phyloP scores from a whole-genome alignment of 1,140 invertebrate species.

The Gerris buenoi region DNA sequence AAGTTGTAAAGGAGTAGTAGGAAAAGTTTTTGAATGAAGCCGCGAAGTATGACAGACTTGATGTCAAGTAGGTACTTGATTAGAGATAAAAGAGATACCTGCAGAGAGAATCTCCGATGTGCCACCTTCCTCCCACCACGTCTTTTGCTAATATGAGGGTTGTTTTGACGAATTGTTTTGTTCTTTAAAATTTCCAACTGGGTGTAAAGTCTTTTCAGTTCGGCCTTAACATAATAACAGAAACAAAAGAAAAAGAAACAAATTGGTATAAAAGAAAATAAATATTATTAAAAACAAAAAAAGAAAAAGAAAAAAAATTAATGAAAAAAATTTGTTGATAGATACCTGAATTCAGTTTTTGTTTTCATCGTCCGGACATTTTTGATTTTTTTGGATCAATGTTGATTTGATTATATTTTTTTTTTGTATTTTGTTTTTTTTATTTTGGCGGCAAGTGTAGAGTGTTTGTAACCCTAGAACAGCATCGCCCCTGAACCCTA shows the following conservation, averaged over 20 bases:
- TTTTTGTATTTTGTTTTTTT: too few species aligned
- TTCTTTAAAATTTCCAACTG: slow-evolving; percentile 74
- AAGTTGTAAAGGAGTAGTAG: background rate
- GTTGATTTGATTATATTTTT: background rate
- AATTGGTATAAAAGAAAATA: background rate
- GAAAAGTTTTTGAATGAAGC: background rate
- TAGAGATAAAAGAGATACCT: slow-evolving; percentile 36
- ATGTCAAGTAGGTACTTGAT: background rate
- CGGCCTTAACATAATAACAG: slow-evolving; percentile 42
- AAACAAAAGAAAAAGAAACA: too few species aligned
- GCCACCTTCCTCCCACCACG: slow-evolving; percentile 80
- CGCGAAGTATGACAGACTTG: background rate
- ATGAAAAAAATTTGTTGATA: background rate
- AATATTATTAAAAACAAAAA: background rate
- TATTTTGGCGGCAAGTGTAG: too few species aligned
- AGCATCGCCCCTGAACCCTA: too few species aligned
- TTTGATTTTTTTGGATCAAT: background rate
- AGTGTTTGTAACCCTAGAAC: too few species aligned
- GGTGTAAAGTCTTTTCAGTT: slow-evolving; percentile 81
- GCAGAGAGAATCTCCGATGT: slow-evolving; percentile 72
- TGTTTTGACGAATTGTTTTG: slow-evolving; percentile 80
- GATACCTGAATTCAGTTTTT: background rate
- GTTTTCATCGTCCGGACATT: background rate
- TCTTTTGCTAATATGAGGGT: slow-evolving; percentile 86
- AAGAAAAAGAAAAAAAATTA: background rate